phyloP scores from a whole-genome alignment of 2,113 vertebrate genomes.

The Galbula dea region DNA sequence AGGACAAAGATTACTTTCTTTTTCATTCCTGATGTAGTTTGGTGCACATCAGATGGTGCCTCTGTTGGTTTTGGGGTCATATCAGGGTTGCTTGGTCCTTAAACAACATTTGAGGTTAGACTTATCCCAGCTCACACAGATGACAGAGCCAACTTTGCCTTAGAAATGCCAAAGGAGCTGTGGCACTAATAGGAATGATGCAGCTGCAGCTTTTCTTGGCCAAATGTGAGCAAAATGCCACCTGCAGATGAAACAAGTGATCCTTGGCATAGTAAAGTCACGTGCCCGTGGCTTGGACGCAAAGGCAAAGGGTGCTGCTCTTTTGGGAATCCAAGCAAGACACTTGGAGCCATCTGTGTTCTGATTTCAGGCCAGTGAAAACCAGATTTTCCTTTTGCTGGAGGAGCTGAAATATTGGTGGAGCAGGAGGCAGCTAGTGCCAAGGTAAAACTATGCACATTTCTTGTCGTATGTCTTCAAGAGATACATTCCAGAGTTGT shows the following conservation, averaged over 20 bases:
- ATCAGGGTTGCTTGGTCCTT: background rate
- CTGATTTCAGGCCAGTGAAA: conserved; percentile 8
- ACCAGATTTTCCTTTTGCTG: background rate
- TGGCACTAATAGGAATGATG: background rate
- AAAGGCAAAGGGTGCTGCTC: background rate
- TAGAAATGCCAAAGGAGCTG: background rate
- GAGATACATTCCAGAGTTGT: conserved; percentile 17
- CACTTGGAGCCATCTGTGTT: background rate
- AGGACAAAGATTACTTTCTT: background rate
- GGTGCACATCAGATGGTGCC: background rate
- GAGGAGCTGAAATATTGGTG: background rate
- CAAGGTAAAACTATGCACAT: background rate
- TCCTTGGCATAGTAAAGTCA: background rate
- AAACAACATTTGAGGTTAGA: background rate
- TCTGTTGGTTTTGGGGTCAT: background rate
- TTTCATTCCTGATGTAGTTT: background rate
- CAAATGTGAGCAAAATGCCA: background rate
- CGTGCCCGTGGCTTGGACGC: background rate
- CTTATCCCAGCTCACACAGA: background rate
- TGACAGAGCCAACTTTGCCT: background rate
- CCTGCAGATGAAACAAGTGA: background rate
- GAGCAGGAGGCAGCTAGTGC: background rate
- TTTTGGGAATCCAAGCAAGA: background rate
- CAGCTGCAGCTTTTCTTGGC: background rate
- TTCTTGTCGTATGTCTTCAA: conserved; percentile 7